A percentile compares a stretch with the other conserved stretches of the same genome.
Conservation (phyloP, 2,888 invertebrate genomes). For the Oscheius onirici region DNA sequence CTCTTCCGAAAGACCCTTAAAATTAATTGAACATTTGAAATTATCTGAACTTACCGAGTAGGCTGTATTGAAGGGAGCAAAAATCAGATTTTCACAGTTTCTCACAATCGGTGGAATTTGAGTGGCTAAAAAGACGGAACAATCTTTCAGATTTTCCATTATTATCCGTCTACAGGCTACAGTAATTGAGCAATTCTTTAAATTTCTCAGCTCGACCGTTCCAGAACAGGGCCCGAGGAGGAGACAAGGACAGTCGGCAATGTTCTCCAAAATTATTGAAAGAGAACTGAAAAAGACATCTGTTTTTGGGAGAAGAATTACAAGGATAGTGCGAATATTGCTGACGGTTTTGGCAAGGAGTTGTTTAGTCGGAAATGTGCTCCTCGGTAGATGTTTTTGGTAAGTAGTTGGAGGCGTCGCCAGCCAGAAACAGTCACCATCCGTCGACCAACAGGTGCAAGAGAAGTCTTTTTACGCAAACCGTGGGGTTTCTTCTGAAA, state of each 20-base stretch:
- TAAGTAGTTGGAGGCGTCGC: constrained; percentile 4
- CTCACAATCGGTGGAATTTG: neutral
- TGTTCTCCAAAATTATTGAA: neutral
- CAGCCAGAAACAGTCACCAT: constrained; percentile 16
- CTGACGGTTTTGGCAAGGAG: neutral
- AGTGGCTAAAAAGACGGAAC: neutral
- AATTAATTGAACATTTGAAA: neutral
- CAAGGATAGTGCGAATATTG: neutral
- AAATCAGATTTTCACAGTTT: neutral
- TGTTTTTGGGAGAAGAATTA: neutral
- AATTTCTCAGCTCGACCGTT: neutral
- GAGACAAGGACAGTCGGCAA: constrained; percentile 17
- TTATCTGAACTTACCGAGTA: neutral
- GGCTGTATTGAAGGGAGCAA: constrained; percentile 5
- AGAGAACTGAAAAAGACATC: constrained; percentile 4
- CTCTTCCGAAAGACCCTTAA: constrained; percentile 23
- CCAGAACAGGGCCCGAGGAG: constrained; percentile 20
- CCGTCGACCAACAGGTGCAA: constrained; percentile 8
- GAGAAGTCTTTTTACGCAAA: constrained; percentile 15
- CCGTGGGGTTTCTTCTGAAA: neutral
- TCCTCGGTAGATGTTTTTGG: constrained; percentile 7
- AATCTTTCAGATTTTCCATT: constrained; percentile 3
- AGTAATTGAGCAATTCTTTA: constrained; percentile 8
- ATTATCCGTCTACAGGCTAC: constrained; percentile 3
- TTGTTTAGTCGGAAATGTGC: constrained; percentile 8